Percentiles rank a stretch among this genome's conserved stretches.
Evolutionary conservation across 1,140 invertebrate species (phyloP).

Genomic region (Holcopasites calliopsidis): DNA sequence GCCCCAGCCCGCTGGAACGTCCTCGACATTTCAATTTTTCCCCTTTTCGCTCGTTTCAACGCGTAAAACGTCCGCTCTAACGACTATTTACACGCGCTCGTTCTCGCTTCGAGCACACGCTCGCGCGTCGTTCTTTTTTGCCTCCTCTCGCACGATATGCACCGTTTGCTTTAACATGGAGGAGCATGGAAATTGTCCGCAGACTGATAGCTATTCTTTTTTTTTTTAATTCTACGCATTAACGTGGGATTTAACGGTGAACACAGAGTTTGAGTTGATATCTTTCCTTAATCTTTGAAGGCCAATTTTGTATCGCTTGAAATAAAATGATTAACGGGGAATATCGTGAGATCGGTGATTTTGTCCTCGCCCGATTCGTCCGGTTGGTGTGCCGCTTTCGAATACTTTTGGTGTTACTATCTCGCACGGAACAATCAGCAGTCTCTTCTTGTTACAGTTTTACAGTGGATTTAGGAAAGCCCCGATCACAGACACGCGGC

Average conservation of each 20-base stretch:
- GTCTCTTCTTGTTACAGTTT: too few relatives aligned
- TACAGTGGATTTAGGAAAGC: constrained; percentile 7
- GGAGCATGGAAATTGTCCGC: background rate
- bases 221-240: too few relatives aligned
- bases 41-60: background rate
- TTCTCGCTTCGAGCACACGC: background rate
- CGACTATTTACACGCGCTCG: constrained; percentile 20
- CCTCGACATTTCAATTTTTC: background rate
- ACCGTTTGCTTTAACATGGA: background rate
- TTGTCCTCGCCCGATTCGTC: background rate
- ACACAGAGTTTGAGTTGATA: background rate
- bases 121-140: background rate
- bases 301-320: too few relatives aligned
- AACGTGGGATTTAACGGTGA: background rate
- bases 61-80: background rate
- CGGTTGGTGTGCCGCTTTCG: too few relatives aligned
- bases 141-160: background rate
- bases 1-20: background rate
- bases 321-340: too few relatives aligned
- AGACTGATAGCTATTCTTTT: too few relatives aligned
- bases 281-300: too few relatives aligned
- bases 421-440: too few relatives aligned
- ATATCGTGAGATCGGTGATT: background rate
- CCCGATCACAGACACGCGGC: background rate
- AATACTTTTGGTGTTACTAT: background rate